Conservation (phyloP, 2,888 invertebrate species). For the Cancer borealis region DNA sequence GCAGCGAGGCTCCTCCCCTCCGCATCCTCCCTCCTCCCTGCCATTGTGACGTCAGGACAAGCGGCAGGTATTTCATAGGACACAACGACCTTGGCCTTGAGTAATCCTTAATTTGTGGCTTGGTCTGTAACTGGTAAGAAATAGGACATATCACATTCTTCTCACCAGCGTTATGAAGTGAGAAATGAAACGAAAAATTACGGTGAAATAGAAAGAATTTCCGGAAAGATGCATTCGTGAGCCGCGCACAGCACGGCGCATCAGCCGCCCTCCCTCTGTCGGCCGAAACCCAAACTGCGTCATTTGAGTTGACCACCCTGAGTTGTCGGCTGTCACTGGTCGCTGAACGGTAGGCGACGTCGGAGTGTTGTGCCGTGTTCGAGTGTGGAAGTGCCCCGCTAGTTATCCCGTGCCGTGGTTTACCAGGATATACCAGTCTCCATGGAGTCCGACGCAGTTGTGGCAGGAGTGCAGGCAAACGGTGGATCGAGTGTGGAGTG, state of each 20-base stretch:
- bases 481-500: constrained; percentile 65
- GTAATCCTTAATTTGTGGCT: neutral
- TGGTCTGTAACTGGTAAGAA: neutral
- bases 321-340: constrained; percentile 58
- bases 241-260: constrained; percentile 60
- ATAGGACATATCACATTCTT: neutral
- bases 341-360: constrained; percentile 58
- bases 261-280: constrained; percentile 57
- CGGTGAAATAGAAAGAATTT: neutral
- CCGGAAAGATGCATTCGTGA: constrained; percentile 31
- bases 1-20: neutral
- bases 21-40: constrained; percentile 12
- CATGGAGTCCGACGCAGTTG: constrained; percentile 62
- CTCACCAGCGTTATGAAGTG: neutral
- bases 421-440: constrained; percentile 44
- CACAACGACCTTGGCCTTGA: neutral
- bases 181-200: neutral
- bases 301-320: constrained; percentile 68
- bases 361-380: constrained; percentile 54
- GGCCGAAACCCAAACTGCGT: constrained; percentile 66
- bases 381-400: constrained; percentile 19
- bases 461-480: constrained; percentile 60
- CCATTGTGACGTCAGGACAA: constrained; percentile 56
- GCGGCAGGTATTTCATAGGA: constrained; percentile 46
- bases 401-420: neutral